phyloP scores from a whole-genome alignment of 2,888 invertebrate genomes.

The Leucophenga maculata region DNA sequence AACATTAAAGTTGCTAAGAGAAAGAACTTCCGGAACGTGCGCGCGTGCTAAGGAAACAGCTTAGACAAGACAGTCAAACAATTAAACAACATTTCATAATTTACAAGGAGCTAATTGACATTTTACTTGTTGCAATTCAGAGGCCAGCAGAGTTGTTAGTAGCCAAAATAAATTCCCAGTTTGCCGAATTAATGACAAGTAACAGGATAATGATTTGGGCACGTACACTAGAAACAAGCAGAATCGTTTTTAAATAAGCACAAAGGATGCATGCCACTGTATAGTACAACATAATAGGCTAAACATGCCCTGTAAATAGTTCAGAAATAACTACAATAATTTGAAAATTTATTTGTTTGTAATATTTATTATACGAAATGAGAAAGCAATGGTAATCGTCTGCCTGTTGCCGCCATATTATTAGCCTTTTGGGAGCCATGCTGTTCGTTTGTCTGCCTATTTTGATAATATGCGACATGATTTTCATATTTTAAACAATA shows the following conservation, averaged over 20 bases:
- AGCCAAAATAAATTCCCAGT: conserved; percentile 10
- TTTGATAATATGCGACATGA: conserved; percentile 39
- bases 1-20: neutral
- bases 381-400: too few species aligned
- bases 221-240: conserved; percentile 48
- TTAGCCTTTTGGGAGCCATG: conserved; percentile 47
- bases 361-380: conserved; percentile 57
- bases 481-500: conserved; percentile 46
- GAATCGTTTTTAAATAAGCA: neutral
- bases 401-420: conserved; percentile 21
- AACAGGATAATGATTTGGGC: conserved; percentile 63
- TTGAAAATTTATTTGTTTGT: conserved; percentile 57
- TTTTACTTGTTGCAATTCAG: neutral
- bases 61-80: conserved; percentile 4
- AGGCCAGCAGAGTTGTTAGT: neutral
- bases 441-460: conserved; percentile 44
- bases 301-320: conserved; percentile 13
- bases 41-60: neutral
- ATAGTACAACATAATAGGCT: too few species aligned
- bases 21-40: too few species aligned
- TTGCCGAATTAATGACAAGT: conserved; percentile 59
- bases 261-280: conserved; percentile 30
- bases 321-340: conserved; percentile 55
- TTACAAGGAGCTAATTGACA: conserved; percentile 22
- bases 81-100: conserved; percentile 28